Conservation (phyloP, 2,797 vertebrate species). For the Cygnus olor region DNA sequence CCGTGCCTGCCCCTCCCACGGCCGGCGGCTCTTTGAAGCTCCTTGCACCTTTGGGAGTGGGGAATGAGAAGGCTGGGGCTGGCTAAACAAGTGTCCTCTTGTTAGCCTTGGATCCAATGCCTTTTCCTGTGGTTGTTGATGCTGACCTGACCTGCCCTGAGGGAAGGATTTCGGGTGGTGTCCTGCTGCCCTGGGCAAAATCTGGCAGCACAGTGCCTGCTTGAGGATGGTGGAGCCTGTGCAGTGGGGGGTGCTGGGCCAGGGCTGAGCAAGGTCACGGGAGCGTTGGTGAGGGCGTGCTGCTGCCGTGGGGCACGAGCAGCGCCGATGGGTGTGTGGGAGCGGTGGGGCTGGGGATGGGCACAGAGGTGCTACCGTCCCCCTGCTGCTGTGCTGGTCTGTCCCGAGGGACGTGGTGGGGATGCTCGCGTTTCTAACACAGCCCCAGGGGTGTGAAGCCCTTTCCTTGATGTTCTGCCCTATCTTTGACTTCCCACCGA, state of each 20-base stretch:
- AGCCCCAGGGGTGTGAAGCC: neutral
- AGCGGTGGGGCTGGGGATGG: too few relatives aligned
- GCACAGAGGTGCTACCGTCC: too few relatives aligned
- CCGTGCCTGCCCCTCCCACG: too few relatives aligned
- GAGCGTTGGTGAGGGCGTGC: too few relatives aligned
- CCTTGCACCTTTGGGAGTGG: neutral
- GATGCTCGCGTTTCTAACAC: neutral
- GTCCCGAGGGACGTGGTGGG: too few relatives aligned
- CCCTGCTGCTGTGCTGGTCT: too few relatives aligned
- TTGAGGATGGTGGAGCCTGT: neutral
- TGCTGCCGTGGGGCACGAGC: neutral
- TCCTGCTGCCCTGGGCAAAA: neutral
- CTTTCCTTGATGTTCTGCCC: neutral
- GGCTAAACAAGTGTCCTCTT: neutral
- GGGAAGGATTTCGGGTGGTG: neutral
- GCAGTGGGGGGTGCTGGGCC: too few relatives aligned
- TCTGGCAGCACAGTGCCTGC: neutral
- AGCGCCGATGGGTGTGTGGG: too few relatives aligned
- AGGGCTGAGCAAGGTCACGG: too few relatives aligned
- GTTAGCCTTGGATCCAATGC: neutral
- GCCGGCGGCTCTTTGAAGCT: neutral
- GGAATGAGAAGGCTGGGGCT: neutral
- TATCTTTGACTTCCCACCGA: accelerated
- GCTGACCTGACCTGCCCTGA: neutral
- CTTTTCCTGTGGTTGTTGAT: neutral